A percentile compares a stretch with the other conserved stretches of the same genome.
Conservation (phyloP, 2,888 invertebrate species). For the Barypeithes pellucidus region DNA sequence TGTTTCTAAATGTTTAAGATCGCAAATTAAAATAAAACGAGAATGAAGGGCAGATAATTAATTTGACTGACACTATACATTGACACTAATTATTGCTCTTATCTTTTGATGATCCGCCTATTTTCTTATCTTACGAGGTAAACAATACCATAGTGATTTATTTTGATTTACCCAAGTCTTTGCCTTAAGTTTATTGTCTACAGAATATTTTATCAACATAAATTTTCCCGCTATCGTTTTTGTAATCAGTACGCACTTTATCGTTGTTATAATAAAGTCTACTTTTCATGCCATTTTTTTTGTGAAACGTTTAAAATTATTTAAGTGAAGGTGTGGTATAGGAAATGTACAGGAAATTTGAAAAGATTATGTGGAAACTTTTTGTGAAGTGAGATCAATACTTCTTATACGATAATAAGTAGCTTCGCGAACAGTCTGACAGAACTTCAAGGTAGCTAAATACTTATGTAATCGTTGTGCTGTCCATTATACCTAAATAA, state of each 20-base stretch:
- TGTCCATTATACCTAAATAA: too few species aligned
- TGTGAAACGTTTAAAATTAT: background rate
- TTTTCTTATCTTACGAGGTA: constrained; percentile 36
- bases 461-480: too few species aligned
- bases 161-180: constrained; percentile 41
- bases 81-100: background rate
- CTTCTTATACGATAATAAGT: background rate
- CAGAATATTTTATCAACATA: constrained; percentile 7
- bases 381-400: constrained; percentile 1
- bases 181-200: constrained; percentile 27
- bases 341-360: background rate
- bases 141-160: constrained; percentile 42
- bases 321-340: background rate
- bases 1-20: background rate
- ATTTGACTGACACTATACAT: constrained; percentile 21
- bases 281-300: background rate
- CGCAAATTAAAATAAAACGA: constrained; percentile 9
- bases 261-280: constrained; percentile 9
- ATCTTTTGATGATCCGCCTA: constrained; percentile 23
- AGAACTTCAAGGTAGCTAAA: too few species aligned
- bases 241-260: constrained; percentile 13
- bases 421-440: too few species aligned
- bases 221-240: constrained; percentile 24
- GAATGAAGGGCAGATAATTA: background rate
- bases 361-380: constrained; percentile 8